Evolutionary conservation across 1,140 invertebrate species (phyloP), one percentile per base, ranked within the genome.

Genomic region (Lasioglossum baleicum): DNA sequence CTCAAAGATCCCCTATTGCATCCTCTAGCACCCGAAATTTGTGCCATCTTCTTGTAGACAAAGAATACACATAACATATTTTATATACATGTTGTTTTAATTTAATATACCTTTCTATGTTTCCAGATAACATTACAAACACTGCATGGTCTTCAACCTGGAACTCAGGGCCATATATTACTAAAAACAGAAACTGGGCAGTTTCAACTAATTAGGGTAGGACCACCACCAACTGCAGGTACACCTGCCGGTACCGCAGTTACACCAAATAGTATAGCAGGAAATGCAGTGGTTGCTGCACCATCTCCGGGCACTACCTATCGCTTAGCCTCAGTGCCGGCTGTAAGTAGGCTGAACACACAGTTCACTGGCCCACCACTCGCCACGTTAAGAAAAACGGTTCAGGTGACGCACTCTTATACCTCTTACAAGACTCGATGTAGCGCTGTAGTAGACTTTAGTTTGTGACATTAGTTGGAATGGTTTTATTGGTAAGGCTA

Each of bases 111-210:
- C 42, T 81, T 68, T 75, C 92, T 91, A 91, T 92, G 93, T 94
- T 94, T 95, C 93, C 88, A 95, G 96, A 96, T 98, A 93, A 97
- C 97, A 82, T 94, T 98, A 90, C 96, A 98, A 95, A 95, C 96
- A 91, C 94, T 97, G 83, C 97, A 96, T 93, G 96, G 95, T 91
- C 95, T 97, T 86, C 96, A 95, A 93, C 95, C 95, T 89, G 97
- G 96, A 91, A 96, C 96, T 93, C 97, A 95, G 91, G 96, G 96
- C 88, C 96, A 97, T 93, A 94, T 98, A 88, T 94, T 98, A 85
- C 94, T 99, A 89, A 98, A 98, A 94, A 98, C 98, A 90, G 98
- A 99, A 94, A 98, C 97, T 95, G 98, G 98, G 83, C 97, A 98
- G 90, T 97, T 96, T 93, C 97, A 99, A 93, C 94, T 99, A 87